phyloP scores from a whole-genome alignment of 2,888 invertebrate genomes.

The Empis stercorea region DNA sequence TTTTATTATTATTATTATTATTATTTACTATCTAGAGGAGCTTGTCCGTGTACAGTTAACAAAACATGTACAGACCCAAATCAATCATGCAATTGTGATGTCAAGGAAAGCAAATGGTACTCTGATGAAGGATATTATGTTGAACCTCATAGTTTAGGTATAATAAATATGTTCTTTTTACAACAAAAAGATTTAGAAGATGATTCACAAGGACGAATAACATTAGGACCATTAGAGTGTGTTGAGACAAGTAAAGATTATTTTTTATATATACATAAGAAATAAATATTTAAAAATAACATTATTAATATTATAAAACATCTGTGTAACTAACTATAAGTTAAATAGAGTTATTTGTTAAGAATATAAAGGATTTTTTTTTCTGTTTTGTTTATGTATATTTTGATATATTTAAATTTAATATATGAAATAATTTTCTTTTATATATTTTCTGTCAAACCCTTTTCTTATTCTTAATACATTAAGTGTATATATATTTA shows the following conservation, averaged over 20 bases:
- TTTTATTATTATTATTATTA: no score
- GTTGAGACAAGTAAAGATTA: conserved; percentile 90
- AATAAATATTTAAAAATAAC: neutral
- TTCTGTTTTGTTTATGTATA: no score
- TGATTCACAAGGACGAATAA: conserved; percentile 76
- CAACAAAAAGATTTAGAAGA: conserved; percentile 72
- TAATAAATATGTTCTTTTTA: conserved; percentile 80
- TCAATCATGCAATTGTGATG: conserved; percentile 84
- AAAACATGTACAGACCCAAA: conserved; percentile 69
- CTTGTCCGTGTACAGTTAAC: conserved; percentile 63
- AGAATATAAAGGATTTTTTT: no score
- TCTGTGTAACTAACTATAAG: no score
- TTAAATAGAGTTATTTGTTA: neutral
- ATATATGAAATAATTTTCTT: neutral
- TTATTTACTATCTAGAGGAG: conserved; percentile 51
- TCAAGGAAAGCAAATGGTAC: conserved; percentile 74
- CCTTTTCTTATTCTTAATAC: no score
- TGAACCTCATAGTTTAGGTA: conserved; percentile 68
- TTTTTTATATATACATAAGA: conserved; percentile 15
- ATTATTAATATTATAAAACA: no score
- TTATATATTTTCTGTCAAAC: neutral
- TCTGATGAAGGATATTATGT: conserved; percentile 79
- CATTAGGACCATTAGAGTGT: conserved; percentile 82
- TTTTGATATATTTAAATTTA: neutral
- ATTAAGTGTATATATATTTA: no score